Evolutionary conservation across 2,888 invertebrate genomes (phyloP).

Genomic region (Venustoraphidia nigricollis): DNA sequence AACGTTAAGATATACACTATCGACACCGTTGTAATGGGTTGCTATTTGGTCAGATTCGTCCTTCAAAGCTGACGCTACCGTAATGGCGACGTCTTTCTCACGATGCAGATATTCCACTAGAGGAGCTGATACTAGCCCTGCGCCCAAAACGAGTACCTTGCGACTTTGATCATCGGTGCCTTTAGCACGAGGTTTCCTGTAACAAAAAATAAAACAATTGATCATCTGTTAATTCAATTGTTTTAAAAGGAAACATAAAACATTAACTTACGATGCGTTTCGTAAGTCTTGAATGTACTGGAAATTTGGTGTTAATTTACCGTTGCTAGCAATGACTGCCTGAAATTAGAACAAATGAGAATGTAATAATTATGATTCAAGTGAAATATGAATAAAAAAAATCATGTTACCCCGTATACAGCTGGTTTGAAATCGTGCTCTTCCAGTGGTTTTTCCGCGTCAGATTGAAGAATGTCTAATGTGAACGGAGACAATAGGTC

Average conservation of each 20-base stretch:
- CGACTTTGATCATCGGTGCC: slow-evolving; percentile 39
- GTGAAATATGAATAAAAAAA: too few species aligned
- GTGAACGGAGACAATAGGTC: slow-evolving; percentile 81
- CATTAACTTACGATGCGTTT: slow-evolving; percentile 32
- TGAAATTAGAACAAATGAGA: slow-evolving; percentile 26
- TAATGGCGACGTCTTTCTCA: slow-evolving; percentile 66
- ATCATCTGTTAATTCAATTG: neutral
- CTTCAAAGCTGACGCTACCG: slow-evolving; percentile 69
- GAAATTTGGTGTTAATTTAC: slow-evolving; percentile 77
- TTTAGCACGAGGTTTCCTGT: slow-evolving; percentile 21
- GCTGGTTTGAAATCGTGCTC: slow-evolving; percentile 60
- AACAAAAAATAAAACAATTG: slow-evolving; percentile 7
- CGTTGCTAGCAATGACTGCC: slow-evolving; percentile 96
- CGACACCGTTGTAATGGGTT: slow-evolving; percentile 56
- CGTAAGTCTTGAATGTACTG: slow-evolving; percentile 90
- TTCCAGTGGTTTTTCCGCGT: slow-evolving; percentile 63
- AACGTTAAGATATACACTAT: slow-evolving; percentile 71
- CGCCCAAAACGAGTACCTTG: slow-evolving; percentile 80
- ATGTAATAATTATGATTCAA: neutral
- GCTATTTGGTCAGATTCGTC: slow-evolving; percentile 81
- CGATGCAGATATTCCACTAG: slow-evolving; percentile 86
- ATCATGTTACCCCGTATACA: slow-evolving; percentile 44
- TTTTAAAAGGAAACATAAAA: too few species aligned
- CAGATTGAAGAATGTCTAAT: slow-evolving; percentile 72
- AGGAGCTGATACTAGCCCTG: slow-evolving; percentile 89